Percentiles rank a stretch among this genome's conserved stretches.
Evolutionary conservation across 2,113 vertebrate species (phyloP).

Genomic region (Bos javanicus): DNA sequence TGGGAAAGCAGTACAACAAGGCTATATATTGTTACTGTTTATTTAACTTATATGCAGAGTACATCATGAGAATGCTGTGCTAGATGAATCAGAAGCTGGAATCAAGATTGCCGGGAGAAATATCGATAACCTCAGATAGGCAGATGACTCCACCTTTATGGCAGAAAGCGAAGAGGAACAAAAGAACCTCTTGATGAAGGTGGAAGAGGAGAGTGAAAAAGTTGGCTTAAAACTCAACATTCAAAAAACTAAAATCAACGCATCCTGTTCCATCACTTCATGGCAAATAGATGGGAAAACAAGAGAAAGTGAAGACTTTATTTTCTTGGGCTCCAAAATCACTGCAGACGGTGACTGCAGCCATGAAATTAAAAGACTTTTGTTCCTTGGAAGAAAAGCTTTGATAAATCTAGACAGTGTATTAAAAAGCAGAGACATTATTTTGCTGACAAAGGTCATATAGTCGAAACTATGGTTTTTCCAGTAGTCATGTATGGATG

Average conservation of each 20-base stretch:
- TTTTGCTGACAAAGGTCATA: not conserved
- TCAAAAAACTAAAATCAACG: not conserved
- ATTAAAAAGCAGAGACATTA: not conserved
- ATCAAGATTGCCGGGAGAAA: not conserved
- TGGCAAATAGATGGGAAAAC: not conserved
- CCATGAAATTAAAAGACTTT: not conserved
- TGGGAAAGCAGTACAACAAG: not conserved
- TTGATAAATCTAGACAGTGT: not conserved
- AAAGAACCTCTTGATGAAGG: not conserved
- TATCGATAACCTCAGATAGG: not conserved
- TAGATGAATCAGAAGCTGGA: not conserved
- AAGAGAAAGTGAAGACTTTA: not conserved
- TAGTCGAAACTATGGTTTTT: not conserved
- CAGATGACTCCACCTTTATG: not conserved
- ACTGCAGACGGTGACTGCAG: not conserved
- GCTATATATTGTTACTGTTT: not conserved
- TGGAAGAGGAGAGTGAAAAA: not conserved
- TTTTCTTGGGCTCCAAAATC: not conserved
- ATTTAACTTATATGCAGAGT: not conserved
- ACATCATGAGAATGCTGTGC: not conserved
- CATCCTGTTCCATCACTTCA: not conserved
- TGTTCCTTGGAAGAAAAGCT: not conserved
- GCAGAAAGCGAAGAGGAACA: not conserved
- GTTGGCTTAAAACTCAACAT: not conserved
- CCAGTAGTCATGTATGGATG: not conserved